A percentile compares a stretch with the other conserved stretches of the same genome.
Evolutionary conservation across 2,888 invertebrate species (phyloP).

Genomic region (Heterodera filipjevi): DNA sequence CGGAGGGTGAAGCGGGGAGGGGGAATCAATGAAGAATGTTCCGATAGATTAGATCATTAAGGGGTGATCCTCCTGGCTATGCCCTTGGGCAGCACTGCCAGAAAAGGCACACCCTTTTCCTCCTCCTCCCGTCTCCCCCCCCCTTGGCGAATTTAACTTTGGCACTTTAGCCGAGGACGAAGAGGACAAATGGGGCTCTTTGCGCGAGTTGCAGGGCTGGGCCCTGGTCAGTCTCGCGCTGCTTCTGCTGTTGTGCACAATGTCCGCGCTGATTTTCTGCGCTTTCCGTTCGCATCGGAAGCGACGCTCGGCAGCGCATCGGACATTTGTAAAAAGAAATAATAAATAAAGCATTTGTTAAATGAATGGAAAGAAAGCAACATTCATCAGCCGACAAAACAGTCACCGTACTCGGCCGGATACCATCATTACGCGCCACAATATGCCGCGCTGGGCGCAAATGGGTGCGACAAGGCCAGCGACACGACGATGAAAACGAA

Average conservation of each 20-base stretch:
- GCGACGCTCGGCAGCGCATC: constrained; percentile 9
- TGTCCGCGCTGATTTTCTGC: constrained; percentile 24
- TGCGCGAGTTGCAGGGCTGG: constrained; percentile 27
- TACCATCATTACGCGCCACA: constrained; percentile 10
- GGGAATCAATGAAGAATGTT: no score
- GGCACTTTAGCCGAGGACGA: constrained; percentile 6
- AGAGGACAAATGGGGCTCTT: constrained; percentile 36
- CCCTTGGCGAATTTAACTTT: no score
- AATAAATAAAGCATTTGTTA: background rate
- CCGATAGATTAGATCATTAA: no score
- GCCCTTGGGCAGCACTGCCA: no score
- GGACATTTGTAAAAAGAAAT: constrained; percentile 8
- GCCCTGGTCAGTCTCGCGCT: constrained; percentile 13
- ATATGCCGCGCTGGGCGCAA: constrained; percentile 7
- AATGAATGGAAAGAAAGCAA: background rate
- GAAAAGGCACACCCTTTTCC: no score
- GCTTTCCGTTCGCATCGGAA: constrained; percentile 20
- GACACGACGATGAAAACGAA: constrained; percentile 29
- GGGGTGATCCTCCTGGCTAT: no score
- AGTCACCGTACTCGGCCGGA: constrained; percentile 11
- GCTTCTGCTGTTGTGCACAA: constrained; percentile 20
- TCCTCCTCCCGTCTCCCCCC: no score
- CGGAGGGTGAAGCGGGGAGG: no score
- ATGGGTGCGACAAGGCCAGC: constrained; percentile 25
- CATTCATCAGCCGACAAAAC: constrained; percentile 5